A percentile compares a stretch with the other conserved stretches of the same genome.
These are phyloP conservation scores for Dasysyrphus albostriatus DNA, from an alignment of 2,888 invertebrate species.

Conservation along the genomic window DNA sequence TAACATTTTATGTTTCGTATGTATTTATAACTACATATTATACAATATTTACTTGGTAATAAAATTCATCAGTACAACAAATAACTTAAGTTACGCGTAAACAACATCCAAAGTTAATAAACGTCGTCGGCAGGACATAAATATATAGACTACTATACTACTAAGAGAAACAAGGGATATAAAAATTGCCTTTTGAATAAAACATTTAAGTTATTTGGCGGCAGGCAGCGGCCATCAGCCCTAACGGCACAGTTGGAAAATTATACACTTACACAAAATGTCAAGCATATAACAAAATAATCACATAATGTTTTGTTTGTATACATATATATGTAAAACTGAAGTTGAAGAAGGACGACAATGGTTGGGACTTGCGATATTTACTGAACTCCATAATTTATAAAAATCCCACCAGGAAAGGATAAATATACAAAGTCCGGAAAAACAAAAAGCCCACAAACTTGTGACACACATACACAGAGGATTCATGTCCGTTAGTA, in stretches of 20 bases:
- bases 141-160: not conserved
- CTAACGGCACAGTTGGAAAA: slow-evolving; percentile 15
- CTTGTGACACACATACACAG: slow-evolving; percentile 12
- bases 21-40: slow-evolving; percentile 6
- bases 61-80: slow-evolving; percentile 48
- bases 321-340: not conserved
- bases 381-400: not conserved
- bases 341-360: slow-evolving; percentile 9
- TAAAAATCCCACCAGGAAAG: not conserved
- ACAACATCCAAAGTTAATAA: slow-evolving; percentile 64
- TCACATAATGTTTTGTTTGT: slow-evolving; percentile 21
- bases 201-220: slow-evolving; percentile 40
- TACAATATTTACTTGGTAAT: slow-evolving; percentile 41
- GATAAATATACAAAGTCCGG: not conserved
- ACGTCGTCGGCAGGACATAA: slow-evolving; percentile 37
- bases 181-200: slow-evolving; percentile 46
- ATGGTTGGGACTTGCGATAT: not conserved
- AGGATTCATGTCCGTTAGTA: slow-evolving; percentile 48
- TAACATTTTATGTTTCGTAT: slow-evolving; percentile 15
- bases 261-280: slow-evolving; percentile 10
- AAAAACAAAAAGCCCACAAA: slow-evolving; percentile 17
- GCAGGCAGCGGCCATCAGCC: not conserved
- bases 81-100: slow-evolving; percentile 57
- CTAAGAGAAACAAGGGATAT: not conserved
- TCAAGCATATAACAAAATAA: slow-evolving; percentile 13